Evolutionary conservation across 2,888 invertebrate species (phyloP).

Genomic region (Bugula neritina): DNA sequence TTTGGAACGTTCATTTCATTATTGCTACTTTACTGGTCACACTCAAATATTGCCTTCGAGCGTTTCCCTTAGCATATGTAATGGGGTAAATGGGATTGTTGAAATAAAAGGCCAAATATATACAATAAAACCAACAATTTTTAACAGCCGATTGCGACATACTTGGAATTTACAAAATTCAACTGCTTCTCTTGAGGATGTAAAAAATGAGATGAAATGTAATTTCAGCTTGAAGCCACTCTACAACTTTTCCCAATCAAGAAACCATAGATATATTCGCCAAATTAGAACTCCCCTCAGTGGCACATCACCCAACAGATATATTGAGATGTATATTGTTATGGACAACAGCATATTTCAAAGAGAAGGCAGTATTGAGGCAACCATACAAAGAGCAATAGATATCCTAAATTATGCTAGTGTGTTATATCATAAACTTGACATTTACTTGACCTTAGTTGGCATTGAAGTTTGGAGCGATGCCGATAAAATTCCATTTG

Average conservation of each 20-base stretch:
- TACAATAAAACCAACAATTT: not conserved
- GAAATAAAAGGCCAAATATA: not conserved
- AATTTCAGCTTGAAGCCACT: too few species aligned
- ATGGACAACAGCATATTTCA: slow-evolving; percentile 38
- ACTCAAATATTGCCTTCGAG: not conserved
- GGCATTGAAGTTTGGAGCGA: slow-evolving; percentile 94
- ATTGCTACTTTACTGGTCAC: not conserved
- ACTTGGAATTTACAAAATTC: not conserved
- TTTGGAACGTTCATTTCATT: not conserved
- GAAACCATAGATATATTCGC: not conserved
- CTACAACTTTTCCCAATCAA: not conserved
- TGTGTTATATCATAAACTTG: slow-evolving; percentile 81
- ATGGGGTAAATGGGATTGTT: not conserved
- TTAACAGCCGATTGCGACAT: not conserved
- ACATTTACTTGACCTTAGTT: slow-evolving; percentile 89
- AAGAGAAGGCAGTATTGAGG: not conserved
- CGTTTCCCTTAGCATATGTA: not conserved
- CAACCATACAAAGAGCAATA: not conserved
- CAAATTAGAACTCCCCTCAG: slow-evolving; percentile 38
- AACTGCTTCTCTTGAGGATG: not conserved
- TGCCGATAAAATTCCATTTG: slow-evolving; percentile 74
- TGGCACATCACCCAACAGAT: slow-evolving; percentile 40
- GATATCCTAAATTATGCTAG: slow-evolving; percentile 11
- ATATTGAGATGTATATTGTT: slow-evolving; percentile 49
- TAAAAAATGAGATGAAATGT: not conserved